These are phyloP conservation scores for Cephus pulcher DNA, from an alignment of 2,888 invertebrate species.

Conservation along the genomic window DNA sequence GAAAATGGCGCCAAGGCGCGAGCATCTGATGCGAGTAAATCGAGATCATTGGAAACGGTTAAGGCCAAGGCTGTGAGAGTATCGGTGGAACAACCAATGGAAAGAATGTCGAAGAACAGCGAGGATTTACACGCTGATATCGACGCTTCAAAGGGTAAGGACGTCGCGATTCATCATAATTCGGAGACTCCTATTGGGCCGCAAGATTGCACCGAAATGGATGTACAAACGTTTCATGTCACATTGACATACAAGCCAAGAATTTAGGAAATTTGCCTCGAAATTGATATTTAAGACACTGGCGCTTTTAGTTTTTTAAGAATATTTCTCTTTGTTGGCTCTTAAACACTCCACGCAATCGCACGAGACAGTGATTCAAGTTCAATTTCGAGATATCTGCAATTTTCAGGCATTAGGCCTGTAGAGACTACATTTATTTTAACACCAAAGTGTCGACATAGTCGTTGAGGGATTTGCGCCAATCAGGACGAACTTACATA, in stretches of 20 bases:
- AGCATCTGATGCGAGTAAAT: constrained; percentile 48
- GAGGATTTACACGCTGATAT: constrained; percentile 49
- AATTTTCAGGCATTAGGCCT: background rate
- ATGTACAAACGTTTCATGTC: constrained; percentile 68
- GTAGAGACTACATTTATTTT: background rate
- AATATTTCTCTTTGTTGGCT: background rate
- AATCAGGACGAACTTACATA: background rate
- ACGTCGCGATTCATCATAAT: constrained; percentile 31
- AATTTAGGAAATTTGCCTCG: constrained; percentile 54
- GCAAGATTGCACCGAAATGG: constrained; percentile 68
- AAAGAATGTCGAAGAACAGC: constrained; percentile 52
- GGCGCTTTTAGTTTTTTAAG: background rate
- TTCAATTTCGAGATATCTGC: background rate
- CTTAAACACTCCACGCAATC: background rate
- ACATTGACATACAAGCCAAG: constrained; percentile 69
- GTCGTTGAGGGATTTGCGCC: background rate
- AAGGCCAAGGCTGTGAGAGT: constrained; percentile 52
- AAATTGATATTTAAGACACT: background rate
- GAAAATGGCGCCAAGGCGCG: constrained; percentile 66
- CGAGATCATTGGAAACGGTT: constrained; percentile 55
- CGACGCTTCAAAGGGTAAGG: constrained; percentile 43
- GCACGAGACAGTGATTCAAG: background rate
- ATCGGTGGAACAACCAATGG: constrained; percentile 41
- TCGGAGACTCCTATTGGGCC: constrained; percentile 48
- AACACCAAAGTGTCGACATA: background rate